Conservation (phyloP, 2,113 vertebrate species). For the Turdus rufiventris region DNA sequence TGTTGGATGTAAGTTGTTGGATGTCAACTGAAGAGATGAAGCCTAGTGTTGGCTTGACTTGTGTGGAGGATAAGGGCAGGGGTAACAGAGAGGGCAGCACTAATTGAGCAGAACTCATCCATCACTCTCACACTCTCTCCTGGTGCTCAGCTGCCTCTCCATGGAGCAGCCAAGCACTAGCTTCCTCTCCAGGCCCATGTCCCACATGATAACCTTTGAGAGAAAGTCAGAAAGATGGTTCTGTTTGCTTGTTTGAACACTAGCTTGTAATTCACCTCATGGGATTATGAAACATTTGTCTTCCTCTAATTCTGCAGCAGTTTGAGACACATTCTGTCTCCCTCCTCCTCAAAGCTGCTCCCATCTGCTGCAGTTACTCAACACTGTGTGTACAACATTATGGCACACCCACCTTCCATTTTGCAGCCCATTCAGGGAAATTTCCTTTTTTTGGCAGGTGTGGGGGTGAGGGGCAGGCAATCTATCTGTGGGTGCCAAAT, state of each 20-base stretch:
- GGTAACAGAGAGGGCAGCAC: background rate
- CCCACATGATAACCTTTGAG: background rate
- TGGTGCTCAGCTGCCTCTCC: background rate
- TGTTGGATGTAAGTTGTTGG: background rate
- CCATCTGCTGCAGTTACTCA: constrained; percentile 49
- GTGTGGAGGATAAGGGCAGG: background rate
- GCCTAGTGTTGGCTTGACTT: background rate
- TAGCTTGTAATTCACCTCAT: background rate
- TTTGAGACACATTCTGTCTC: constrained; percentile 46
- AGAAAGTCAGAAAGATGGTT: background rate
- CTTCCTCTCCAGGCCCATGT: background rate
- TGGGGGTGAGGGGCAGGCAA: background rate
- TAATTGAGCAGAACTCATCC: background rate
- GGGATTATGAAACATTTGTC: background rate
- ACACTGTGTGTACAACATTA: background rate
- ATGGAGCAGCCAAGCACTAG: background rate
- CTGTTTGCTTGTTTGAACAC: background rate
- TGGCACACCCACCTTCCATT: constrained; percentile 38
- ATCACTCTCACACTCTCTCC: background rate
- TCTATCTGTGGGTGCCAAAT: background rate
- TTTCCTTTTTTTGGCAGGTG: background rate
- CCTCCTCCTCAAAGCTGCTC: constrained; percentile 25
- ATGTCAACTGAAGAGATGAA: background rate
- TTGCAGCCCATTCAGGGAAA: constrained; percentile 12
- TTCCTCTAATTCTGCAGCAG: constrained; percentile 12